phyloP scores from a whole-genome alignment of 2,797 vertebrate genomes.

The Tokudaia muenninki region DNA sequence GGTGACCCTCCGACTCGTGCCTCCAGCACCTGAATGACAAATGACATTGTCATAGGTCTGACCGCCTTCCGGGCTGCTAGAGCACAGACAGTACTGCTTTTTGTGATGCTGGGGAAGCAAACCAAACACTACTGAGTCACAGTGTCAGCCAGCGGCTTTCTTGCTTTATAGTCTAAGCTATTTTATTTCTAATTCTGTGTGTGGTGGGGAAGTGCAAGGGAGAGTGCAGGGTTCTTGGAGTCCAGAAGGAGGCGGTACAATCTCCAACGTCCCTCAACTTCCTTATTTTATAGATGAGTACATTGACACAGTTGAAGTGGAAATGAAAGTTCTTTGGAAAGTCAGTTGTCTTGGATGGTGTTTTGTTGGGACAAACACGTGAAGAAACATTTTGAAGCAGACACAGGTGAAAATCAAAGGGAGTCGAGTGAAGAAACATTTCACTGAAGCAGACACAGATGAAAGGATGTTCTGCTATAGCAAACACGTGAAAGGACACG shows the following conservation, averaged over 20 bases:
- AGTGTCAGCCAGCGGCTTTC: not conserved
- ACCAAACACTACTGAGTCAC: not conserved
- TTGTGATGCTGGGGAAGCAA: not conserved
- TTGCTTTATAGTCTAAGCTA: not conserved
- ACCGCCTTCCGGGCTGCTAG: not conserved
- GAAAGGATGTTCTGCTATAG: not conserved
- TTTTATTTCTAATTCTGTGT: not conserved
- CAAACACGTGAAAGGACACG: not conserved
- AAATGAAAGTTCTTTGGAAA: not conserved
- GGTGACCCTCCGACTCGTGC: not conserved
- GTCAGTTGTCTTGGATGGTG: not conserved
- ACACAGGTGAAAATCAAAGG: not conserved
- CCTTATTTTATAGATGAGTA: not conserved
- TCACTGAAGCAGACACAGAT: not conserved
- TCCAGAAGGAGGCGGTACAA: not conserved
- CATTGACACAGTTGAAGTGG: not conserved
- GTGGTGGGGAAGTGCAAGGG: not conserved
- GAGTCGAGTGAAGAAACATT: not conserved
- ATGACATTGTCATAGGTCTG: not conserved
- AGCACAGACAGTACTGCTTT: not conserved
- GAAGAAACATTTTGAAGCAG: not conserved
- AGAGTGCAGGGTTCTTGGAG: not conserved
- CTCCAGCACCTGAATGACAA: not conserved
- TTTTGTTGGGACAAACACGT: not conserved
- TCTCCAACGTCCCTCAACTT: not conserved